Base-by-base conservation (phyloP, 2,113 vertebrate species). In the Entelurus aequoreus region DNA sequence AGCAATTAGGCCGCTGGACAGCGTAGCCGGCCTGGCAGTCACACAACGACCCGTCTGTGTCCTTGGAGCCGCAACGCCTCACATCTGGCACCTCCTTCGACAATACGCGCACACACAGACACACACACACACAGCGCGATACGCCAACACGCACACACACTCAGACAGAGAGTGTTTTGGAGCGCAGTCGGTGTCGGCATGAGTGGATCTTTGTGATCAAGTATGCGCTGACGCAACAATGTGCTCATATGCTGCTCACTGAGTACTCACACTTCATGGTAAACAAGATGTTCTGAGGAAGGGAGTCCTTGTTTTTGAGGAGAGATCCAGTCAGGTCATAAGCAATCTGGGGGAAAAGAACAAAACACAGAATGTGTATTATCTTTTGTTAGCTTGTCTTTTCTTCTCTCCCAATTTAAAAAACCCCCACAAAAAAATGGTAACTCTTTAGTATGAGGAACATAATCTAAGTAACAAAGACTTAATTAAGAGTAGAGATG, bases 201-300 rank as follows among this genome's bases (percentile, higher is more conserved):
- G 68, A 72, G 65, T 62, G 60, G 46, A 63, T 75, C 74, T 82
- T 80, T 83, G 75, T 84, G 68, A 65, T 72, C 15, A 52, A 69
- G 62, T 48, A 54, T 40, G 67, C 78, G 65, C 72, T 78, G 77
- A 82, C 50, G 65, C 70, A 68, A 82, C 78, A 79, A 72, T 77
- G 73, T 75, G 74, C 65, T 78, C 60, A 60, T 49, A 71, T 52
- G 63, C 19, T 65, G 63, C 69, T 71, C 57, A 74, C 52, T 64
- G 66, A 77, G 66, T 72, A 81, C 93, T 93, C 92, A 98, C 96
- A 94, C 91, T 98, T 98, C 92, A 98, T 94, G 49, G 93, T 90
- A 86, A 94, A 92, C 52, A 94, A 6, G 72, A 98, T 92, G 87
- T 93, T 98, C 88, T 97, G 96, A 54, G 96, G 94, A 74, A 98